Evolutionary conservation across 2,113 vertebrate genomes (phyloP).

Genomic region (Coptodon rendalli): DNA sequence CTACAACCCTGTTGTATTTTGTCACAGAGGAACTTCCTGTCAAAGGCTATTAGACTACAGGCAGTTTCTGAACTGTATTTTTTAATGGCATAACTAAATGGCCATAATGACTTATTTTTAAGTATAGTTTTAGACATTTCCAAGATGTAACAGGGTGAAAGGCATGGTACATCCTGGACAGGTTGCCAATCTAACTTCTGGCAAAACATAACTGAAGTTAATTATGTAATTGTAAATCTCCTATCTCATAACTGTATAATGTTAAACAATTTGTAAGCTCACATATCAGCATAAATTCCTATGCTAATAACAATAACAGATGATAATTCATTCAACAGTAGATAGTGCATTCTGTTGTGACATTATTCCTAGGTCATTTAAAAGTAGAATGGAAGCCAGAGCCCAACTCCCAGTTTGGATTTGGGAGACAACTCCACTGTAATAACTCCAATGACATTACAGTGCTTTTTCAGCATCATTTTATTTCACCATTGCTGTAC

Average conservation of each 20-base stretch:
- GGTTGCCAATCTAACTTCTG: background rate
- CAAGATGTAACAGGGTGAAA: background rate
- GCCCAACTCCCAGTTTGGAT: too few species aligned
- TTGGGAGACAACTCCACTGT: too few species aligned
- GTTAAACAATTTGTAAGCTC: background rate
- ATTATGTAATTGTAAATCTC: background rate
- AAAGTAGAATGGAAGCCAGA: too few species aligned
- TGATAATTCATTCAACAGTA: background rate
- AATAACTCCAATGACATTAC: too few species aligned
- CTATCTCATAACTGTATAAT: background rate
- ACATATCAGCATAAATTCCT: background rate
- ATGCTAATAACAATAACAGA: background rate
- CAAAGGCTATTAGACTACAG: background rate
- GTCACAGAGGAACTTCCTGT: background rate
- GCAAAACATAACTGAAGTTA: background rate
- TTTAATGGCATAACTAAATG: background rate
- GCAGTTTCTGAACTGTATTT: background rate
- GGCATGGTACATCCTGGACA: background rate
- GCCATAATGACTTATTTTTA: background rate
- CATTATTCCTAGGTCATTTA: too few species aligned
- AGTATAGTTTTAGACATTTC: background rate
- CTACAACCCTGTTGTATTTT: background rate
- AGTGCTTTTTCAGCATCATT: too few species aligned
- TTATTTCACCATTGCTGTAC: too few species aligned
- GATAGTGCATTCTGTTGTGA: background rate